phyloP scores from a whole-genome alignment of 2,797 vertebrate genomes.

The Pipistrellus pygmaeus region DNA sequence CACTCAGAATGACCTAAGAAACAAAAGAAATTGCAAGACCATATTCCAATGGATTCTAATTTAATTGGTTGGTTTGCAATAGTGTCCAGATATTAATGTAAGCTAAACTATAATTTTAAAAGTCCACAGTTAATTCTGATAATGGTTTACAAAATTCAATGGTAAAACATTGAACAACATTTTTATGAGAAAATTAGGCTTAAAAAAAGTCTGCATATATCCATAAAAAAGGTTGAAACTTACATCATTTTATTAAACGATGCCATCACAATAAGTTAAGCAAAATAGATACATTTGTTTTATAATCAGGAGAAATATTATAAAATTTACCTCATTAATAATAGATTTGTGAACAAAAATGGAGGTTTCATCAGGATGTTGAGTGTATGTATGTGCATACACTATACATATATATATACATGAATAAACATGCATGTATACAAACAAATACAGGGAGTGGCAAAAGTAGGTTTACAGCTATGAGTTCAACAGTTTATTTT shows the following conservation, averaged over 20 bases:
- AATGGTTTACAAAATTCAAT: neutral
- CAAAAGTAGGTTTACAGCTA: neutral
- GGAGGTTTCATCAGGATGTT: neutral
- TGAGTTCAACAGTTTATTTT: neutral
- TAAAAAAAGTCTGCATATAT: neutral
- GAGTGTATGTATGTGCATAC: neutral
- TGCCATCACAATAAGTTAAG: neutral
- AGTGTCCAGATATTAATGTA: neutral
- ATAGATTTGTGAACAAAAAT: neutral
- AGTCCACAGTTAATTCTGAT: neutral
- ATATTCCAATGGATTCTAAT: neutral
- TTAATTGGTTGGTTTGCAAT: neutral
- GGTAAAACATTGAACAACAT: neutral
- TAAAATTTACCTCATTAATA: neutral
- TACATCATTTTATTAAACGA: neutral
- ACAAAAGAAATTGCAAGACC: neutral
- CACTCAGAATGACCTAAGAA: neutral
- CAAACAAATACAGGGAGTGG: neutral
- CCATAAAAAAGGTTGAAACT: neutral
- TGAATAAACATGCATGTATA: neutral
- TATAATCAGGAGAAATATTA: neutral
- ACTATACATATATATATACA: neutral
- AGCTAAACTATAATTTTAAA: constrained; percentile 1
- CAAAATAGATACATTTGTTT: neutral
- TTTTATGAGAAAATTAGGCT: neutral